phyloP scores from a whole-genome alignment of 2,888 invertebrate species.

The Loripinus fragilis region DNA sequence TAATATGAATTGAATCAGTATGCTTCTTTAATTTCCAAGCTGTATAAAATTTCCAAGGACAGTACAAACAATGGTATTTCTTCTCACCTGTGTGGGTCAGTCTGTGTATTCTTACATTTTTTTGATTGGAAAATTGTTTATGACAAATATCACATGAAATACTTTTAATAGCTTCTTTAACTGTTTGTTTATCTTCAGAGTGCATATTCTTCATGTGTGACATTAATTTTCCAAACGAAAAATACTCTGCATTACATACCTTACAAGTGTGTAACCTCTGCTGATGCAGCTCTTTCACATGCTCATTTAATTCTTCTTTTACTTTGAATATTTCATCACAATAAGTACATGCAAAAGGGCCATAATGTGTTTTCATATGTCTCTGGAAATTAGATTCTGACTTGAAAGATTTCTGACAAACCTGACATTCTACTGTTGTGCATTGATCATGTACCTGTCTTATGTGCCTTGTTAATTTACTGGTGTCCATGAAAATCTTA shows the following conservation, averaged over 20 bases:
- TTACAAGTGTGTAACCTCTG: neutral
- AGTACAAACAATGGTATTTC: neutral
- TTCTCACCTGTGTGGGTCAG: constrained; percentile 7
- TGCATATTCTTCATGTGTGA: neutral
- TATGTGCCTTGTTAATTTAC: neutral
- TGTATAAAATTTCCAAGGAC: constrained; percentile 3
- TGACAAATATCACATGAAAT: constrained; percentile 7
- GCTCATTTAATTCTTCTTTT: neutral
- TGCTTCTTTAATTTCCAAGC: neutral
- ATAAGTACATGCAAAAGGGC: constrained; percentile 4
- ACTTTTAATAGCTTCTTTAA: neutral
- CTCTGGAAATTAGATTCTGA: neutral
- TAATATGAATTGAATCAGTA: neutral
- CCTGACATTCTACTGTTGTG: neutral
- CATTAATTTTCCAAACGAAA: neutral
- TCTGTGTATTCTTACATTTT: neutral
- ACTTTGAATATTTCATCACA: neutral
- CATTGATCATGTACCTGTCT: neutral
- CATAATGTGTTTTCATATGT: constrained; percentile 9
- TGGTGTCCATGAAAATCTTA: neutral
- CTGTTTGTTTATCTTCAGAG: neutral
- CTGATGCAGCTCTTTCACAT: constrained; percentile 1
- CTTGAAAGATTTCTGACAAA: neutral
- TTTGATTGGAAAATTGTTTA: neutral
- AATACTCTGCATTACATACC: neutral